Percentiles rank a stretch among this genome's conserved stretches.
phyloP scores from a whole-genome alignment of 1,140 invertebrate species.

The Pogonognathellus flavescens region DNA sequence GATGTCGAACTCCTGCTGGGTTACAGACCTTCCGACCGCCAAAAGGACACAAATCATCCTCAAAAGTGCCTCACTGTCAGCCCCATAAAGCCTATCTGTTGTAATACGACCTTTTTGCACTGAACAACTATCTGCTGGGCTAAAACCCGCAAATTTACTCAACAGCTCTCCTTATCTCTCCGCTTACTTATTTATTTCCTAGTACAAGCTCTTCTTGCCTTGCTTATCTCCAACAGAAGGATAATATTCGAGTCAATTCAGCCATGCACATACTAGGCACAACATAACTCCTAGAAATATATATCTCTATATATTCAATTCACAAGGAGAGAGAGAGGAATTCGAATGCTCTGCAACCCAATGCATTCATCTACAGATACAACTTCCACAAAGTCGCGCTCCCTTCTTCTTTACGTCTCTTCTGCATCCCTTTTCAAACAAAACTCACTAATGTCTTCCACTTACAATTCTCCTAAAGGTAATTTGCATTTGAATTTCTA shows the following conservation, averaged over 20 bases:
- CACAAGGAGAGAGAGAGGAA: neutral
- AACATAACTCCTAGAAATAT: neutral
- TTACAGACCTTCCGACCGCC: slow-evolving; percentile 67
- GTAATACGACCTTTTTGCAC: slow-evolving; percentile 62
- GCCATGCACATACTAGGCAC: neutral
- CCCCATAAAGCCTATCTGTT: slow-evolving; percentile 61
- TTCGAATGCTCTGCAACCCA: slow-evolving; percentile 2
- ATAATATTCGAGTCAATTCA: neutral
- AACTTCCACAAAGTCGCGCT: too few relatives aligned
- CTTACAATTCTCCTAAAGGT: slow-evolving; percentile 31
- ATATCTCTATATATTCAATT: neutral
- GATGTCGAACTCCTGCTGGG: slow-evolving; percentile 67
- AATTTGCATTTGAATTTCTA: slow-evolving; percentile 41
- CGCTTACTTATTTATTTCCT: slow-evolving; percentile 1
- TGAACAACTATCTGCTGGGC: slow-evolving; percentile 9
- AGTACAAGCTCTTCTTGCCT: neutral
- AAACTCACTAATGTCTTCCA: slow-evolving; percentile 13
- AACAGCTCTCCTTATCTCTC: slow-evolving; percentile 22
- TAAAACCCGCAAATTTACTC: slow-evolving; percentile 52
- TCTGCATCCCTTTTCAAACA: slow-evolving; percentile 2
- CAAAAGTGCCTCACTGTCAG: slow-evolving; percentile 66
- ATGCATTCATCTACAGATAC: neutral
- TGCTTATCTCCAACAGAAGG: neutral
- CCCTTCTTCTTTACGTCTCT: too few relatives aligned
- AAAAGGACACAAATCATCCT: slow-evolving; percentile 67